These are phyloP conservation scores for Microtus pennsylvanicus DNA, from an alignment of 2,113 vertebrate genomes.

Conservation along the genomic window DNA sequence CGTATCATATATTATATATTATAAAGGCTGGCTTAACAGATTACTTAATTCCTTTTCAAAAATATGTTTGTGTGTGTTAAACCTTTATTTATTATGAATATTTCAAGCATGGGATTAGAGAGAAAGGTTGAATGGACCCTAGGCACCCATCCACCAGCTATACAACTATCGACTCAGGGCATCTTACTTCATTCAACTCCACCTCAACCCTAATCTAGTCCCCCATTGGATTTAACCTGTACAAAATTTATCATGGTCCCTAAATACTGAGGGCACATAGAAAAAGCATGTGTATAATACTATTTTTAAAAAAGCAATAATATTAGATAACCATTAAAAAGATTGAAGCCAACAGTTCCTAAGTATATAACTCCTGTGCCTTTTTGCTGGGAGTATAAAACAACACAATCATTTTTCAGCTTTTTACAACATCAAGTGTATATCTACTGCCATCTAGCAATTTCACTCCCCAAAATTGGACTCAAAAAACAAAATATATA, in stretches of 20 bases:
- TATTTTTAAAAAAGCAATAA: not conserved
- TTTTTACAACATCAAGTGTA: constrained; percentile 12
- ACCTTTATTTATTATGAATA: constrained; percentile 36
- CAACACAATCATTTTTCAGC: not conserved
- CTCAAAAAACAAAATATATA: constrained; percentile 7
- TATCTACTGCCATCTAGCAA: not conserved
- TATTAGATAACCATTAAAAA: not conserved
- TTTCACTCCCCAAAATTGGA: not conserved
- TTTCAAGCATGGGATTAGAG: constrained; percentile 11
- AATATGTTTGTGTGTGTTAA: not conserved
- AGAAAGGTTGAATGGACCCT: not conserved
- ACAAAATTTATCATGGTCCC: not conserved
- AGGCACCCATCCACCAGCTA: not conserved
- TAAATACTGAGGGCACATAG: not conserved
- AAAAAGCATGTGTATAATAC: not conserved
- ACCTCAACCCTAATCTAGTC: not conserved
- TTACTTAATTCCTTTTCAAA: not conserved
- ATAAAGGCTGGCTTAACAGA: not conserved
- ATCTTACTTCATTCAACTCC: not conserved
- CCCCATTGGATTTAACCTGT: not conserved
- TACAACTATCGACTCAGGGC: not conserved
- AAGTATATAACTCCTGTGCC: not conserved
- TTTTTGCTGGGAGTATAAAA: not conserved
- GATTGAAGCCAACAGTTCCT: not conserved
- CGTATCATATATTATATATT: not conserved